These are phyloP conservation scores for Perca schrenkii DNA, from an alignment of 2,113 vertebrate genomes.

Conservation along the genomic window DNA sequence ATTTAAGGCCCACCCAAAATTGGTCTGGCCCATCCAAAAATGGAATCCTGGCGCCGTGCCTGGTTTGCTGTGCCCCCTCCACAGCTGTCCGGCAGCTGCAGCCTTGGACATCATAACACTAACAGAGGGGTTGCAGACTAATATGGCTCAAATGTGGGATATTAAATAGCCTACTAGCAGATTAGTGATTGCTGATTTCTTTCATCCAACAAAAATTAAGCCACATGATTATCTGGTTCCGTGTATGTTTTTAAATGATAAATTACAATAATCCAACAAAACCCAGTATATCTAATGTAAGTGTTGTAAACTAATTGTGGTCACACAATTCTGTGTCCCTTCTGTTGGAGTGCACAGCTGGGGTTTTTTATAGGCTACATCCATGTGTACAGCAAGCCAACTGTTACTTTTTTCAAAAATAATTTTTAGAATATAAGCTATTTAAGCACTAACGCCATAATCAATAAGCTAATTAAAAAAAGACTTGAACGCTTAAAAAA, in stretches of 20 bases:
- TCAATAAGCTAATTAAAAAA: background rate
- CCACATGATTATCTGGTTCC: background rate
- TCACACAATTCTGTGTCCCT: background rate
- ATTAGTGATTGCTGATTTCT: background rate
- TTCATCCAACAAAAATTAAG: background rate
- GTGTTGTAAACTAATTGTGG: background rate
- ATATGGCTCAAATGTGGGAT: background rate
- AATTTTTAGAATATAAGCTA: too few species aligned
- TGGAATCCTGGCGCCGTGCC: too few species aligned
- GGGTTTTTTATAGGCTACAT: too few species aligned
- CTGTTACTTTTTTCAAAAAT: background rate
- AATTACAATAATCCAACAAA: background rate
- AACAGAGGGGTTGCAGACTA: slow-evolving; percentile 10
- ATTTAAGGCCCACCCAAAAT: too few species aligned
- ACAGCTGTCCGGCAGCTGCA: slow-evolving; percentile 47
- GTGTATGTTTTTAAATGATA: background rate
- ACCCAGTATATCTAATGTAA: background rate
- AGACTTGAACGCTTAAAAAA: background rate
- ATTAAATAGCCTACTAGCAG: background rate
- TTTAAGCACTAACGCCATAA: background rate
- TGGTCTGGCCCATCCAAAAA: too few species aligned
- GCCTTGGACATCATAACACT: slow-evolving; percentile 14
- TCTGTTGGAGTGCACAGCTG: background rate
- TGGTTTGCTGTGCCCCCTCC: slow-evolving; percentile 17
- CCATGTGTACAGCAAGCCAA: background rate